Base-by-base conservation (phyloP, 2,113 vertebrate species). In the Nothoprocta pentlandii region DNA sequence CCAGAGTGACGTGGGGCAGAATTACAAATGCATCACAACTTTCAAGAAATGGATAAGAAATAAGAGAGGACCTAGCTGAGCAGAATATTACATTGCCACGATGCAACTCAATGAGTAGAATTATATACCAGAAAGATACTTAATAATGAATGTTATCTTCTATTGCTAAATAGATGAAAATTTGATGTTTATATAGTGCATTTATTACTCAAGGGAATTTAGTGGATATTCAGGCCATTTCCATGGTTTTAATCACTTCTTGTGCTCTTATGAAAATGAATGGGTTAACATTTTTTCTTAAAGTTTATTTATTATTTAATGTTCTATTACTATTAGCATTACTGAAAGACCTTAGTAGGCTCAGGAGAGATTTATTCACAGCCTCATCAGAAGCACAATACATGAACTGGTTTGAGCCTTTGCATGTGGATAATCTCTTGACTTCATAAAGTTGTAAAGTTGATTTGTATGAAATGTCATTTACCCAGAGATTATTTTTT, bases 381-480 rank as follows among this genome's bases (percentile, higher is more conserved):
- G 89, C 59, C 79, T 41, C 66, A 80, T 69, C 92, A 71, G 56
- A 22, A 79, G 47, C 23, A 69, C 80, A 42, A 53, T 3, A 1
- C 36, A 7, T 92, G 69, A 94, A 90, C 92, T 85, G 90, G 94
- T 95, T 88, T 54, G 20, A 49, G 92, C 88, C 88, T 62, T 26
- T 5, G 2, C 34, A 73, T 73, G 49, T 90, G 67, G 70, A 30
- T 86, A 90, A 92, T 92, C 93, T 95, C 88, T 78, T 80, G 77
- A 42, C 73, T 95, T 66, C 66, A 34, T 81, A 11, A 73, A 82
- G 83, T 94, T 90, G 58, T 49, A 23, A 75, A 93, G 87, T 63
- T 94, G 92, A 88, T 95, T 92, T 94, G 44, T 71, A 85, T 90
- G 83, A 34, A 66, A 95, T 94, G 84, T 87, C 41, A 73, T 95